Conservation (phyloP, 2,113 vertebrate species). For the Anoplopoma fimbria region DNA sequence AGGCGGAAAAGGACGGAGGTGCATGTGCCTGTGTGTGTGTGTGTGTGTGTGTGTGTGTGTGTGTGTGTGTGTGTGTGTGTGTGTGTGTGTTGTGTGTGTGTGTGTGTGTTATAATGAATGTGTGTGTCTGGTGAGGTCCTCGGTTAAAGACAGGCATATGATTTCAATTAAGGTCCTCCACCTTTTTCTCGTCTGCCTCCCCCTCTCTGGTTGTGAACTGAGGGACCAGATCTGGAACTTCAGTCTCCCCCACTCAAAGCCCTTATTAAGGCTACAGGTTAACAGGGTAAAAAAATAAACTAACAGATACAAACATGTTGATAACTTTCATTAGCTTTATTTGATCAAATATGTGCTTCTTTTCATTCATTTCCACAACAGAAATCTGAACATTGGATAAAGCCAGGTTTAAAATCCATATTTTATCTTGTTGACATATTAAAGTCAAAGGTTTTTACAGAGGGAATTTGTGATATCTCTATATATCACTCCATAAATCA, state of each 20-base stretch:
- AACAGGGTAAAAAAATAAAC: not conserved
- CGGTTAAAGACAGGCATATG: conserved; percentile 72
- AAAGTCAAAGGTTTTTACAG: no score
- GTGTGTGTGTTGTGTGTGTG: not conserved
- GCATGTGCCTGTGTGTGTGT: not conserved
- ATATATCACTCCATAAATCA: no score
- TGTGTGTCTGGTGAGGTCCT: conserved; percentile 45
- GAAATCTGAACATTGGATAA: no score
- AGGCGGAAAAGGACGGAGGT: conserved; percentile 37
- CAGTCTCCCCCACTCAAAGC: no score
- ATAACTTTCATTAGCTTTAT: no score
- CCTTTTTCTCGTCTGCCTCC: conserved; percentile 25
- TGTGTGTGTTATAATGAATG: conserved; percentile 18
- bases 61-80: conserved; percentile 1
- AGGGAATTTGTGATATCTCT: no score
- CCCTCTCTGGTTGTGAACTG: conserved; percentile 18
- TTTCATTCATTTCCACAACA: no score
- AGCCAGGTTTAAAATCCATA: no score
- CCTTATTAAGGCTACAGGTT: not conserved
- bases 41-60: not conserved
- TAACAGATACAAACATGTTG: not conserved
- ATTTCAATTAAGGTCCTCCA: conserved; percentile 74
- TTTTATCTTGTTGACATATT: no score
- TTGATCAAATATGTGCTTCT: no score
- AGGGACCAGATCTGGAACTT: no score